Base-by-base conservation (phyloP, 2,888 invertebrate genomes). In the Andricus curvator region DNA sequence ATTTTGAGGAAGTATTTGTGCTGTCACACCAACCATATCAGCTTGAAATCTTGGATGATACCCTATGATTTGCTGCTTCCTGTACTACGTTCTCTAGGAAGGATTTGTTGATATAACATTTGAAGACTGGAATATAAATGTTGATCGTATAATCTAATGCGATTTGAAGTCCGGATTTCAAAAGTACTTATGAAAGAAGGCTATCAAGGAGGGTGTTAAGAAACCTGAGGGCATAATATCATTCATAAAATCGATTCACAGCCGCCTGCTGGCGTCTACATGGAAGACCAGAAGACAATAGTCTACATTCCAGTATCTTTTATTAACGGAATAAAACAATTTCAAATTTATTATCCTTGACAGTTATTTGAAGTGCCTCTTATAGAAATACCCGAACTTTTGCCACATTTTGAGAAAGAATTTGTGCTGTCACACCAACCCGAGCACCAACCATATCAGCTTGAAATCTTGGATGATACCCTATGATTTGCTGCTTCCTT, bases 151-250 rank as follows among this genome's bases (percentile, higher is more conserved):
- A n/a, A 37, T 33, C 20, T 33, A 51, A 56, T 56, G 78, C 78
- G 68, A 83, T 80, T 70, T 80, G n/a, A n/a, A n/a, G n/a, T 85
- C 84, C 87, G 85, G 84, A 85, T 88, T 87, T 85, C 84, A 84
- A 78, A 79, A 84, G 85, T 22, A n/a, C 81, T 86, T 83, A 88
- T 87, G 87, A 88, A 85, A 80, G 83, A 86, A 87, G 81, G 86
- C 83, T 85, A 88, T 87, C 85, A 85, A 79, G n/a, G n/a, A n/a
- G n/a, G n/a, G n/a, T n/a, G n/a, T n/a, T n/a, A n/a, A n/a, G n/a
- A n/a, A n/a, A n/a, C n/a, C n/a, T 81, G 84, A 79, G 83, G 84
- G 84, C 81, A 84, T 81, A 86, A 85, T 87, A 86, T 87, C 87
- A 85, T 87, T 85, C 86, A 85, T 87, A n/a, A 85, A 85, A 85